Percentiles rank a stretch among this genome's conserved stretches.
Evolutionary conservation across 2,797 vertebrate genomes (phyloP).

Genomic region (Pogonophryne albipinna): DNA sequence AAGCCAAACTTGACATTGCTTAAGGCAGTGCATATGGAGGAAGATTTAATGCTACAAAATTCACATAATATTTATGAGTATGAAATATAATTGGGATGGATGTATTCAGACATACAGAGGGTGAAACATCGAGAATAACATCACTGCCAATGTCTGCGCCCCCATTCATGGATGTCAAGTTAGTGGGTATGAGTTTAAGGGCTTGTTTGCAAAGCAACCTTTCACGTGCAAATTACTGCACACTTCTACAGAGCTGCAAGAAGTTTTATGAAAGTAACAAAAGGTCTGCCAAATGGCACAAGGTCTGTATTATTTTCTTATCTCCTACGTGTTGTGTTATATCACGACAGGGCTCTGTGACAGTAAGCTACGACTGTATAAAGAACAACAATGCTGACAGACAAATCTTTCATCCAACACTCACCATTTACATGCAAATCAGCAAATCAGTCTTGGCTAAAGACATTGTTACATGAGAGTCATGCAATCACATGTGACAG

Average conservation of each 20-base stretch:
- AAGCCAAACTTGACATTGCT: slow-evolving; percentile 57
- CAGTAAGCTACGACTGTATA: slow-evolving; percentile 49
- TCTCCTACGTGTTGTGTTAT: slow-evolving; percentile 24
- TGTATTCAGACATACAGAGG: slow-evolving; percentile 25
- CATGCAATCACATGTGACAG: slow-evolving; percentile 51
- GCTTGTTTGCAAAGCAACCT: slow-evolving; percentile 27
- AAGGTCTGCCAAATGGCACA: slow-evolving; percentile 38
- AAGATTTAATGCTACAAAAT: slow-evolving; percentile 38
- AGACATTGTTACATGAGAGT: slow-evolving; percentile 59
- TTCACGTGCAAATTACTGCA: slow-evolving; percentile 38
- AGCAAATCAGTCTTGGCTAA: slow-evolving; percentile 56
- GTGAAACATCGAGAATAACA: slow-evolving; percentile 28
- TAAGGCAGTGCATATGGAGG: slow-evolving; percentile 39
- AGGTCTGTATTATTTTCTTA: slow-evolving; percentile 47
- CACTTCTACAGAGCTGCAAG: slow-evolving; percentile 6
- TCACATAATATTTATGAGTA: slow-evolving; percentile 49
- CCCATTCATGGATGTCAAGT: slow-evolving; percentile 27
- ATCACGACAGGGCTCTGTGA: slow-evolving; percentile 37
- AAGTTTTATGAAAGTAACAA: slow-evolving; percentile 41
- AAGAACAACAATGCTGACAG: slow-evolving; percentile 29
- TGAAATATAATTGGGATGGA: slow-evolving; percentile 27
- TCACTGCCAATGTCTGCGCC: slow-evolving; percentile 35
- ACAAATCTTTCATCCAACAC: slow-evolving; percentile 52
- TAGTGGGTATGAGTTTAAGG: slow-evolving; percentile 24
- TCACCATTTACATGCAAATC: slow-evolving; percentile 34